A percentile compares a stretch with the other conserved stretches of the same genome.
Evolutionary conservation across 2,888 invertebrate species (phyloP).

Genomic region (Leucoma salicis): DNA sequence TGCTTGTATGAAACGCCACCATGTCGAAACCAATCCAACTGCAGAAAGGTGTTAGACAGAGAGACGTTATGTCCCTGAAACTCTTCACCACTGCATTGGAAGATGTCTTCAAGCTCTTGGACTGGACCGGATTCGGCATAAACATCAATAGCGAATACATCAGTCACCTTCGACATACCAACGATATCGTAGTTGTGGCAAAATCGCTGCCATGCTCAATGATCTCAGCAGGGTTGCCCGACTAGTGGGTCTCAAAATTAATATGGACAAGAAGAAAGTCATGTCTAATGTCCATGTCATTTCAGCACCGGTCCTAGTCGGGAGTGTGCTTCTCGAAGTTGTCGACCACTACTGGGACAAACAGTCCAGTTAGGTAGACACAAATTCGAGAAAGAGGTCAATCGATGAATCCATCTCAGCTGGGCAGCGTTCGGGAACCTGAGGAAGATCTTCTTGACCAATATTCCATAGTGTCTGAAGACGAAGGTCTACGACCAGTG

Average conservation of each 20-base stretch:
- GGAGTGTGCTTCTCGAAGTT: not conserved
- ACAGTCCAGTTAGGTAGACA: slow-evolving; percentile 6
- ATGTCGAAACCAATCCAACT: slow-evolving; percentile 2
- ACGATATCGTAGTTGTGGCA: not conserved
- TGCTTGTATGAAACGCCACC: not conserved
- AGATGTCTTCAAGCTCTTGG: slow-evolving; percentile 11
- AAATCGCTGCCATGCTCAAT: not conserved
- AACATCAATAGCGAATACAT: not conserved
- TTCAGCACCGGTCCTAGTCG: not conserved
- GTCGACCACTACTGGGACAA: not conserved
- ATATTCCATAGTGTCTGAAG: too few species aligned
- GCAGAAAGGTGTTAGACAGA: slow-evolving; percentile 13
- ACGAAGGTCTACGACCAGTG: too few species aligned
- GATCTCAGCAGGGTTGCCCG: not conserved
- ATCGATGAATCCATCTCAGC: too few species aligned
- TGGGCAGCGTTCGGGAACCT: too few species aligned
- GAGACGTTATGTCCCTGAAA: slow-evolving; percentile 17
- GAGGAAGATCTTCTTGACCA: too few species aligned
- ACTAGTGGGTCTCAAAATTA: not conserved
- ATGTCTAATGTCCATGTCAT: not conserved
- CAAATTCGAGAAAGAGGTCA: too few species aligned
- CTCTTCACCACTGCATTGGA: slow-evolving; percentile 15
- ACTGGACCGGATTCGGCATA: not conserved
- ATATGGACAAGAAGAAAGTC: not conserved
- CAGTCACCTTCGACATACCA: not conserved